Evolutionary conservation across 2,888 invertebrate genomes (phyloP).

Genomic region (Trachelus iudaicus): DNA sequence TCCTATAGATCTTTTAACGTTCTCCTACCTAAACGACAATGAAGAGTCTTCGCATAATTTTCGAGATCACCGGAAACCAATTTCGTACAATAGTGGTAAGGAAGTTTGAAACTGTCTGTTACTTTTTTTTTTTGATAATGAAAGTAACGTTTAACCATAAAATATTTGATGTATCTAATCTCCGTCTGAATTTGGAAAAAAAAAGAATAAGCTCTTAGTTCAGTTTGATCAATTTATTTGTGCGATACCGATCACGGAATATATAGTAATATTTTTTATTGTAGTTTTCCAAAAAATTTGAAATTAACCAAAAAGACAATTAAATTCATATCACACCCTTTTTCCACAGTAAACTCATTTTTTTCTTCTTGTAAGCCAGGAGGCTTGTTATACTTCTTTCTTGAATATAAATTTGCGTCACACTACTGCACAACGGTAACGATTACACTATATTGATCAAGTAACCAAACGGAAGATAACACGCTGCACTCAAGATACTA

Average conservation of each 20-base stretch:
- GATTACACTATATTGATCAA: neutral
- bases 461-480: neutral
- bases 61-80: no score
- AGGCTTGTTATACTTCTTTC: neutral
- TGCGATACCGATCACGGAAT: no score
- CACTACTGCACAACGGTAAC: neutral
- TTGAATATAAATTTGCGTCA: neutral
- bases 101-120: no score
- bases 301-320: neutral
- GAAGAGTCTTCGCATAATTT: neutral
- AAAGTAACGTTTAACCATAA: no score
- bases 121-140: no score
- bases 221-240: no score
- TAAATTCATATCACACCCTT: neutral
- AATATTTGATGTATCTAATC: no score
- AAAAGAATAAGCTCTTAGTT: no score
- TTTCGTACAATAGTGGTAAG: no score
- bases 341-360: neutral
- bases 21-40: neutral
- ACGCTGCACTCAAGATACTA: neutral
- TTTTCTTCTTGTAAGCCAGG: neutral
- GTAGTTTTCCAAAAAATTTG: neutral
- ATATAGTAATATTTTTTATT: neutral
- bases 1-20: neutral
- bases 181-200: no score